Percentiles rank a stretch among this genome's conserved stretches.
phyloP scores from a whole-genome alignment of 2,113 vertebrate genomes.

The Theropithecus gelada region DNA sequence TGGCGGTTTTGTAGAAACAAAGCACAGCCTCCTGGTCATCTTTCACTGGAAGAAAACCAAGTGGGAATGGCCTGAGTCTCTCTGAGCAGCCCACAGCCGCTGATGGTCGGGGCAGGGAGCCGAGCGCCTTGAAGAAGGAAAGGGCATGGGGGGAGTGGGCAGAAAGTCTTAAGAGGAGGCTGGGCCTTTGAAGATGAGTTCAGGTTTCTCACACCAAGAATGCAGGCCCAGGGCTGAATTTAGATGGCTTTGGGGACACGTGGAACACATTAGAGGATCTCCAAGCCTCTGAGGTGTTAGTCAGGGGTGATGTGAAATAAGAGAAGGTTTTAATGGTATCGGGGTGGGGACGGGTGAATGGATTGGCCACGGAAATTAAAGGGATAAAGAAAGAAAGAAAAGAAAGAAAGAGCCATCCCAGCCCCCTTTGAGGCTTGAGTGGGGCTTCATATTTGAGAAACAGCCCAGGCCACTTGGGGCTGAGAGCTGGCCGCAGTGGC shows the following conservation, averaged over 20 bases:
- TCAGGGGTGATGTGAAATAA: neutral
- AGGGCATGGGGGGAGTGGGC: too few relatives aligned
- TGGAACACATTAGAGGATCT: conserved; percentile 47
- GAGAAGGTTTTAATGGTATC: neutral
- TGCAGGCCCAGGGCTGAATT: neutral
- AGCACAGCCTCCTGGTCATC: conserved; percentile 89
- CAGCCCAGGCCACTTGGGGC: neutral
- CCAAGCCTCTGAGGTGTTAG: neutral
- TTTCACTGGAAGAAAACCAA: conserved; percentile 82
- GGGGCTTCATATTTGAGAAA: neutral
- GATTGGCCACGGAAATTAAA: neutral
- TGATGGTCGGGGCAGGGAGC: rapidly evolving
- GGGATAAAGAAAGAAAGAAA: too few relatives aligned
- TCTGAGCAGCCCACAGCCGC: neutral
- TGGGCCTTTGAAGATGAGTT: neutral
- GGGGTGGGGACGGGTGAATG: neutral
- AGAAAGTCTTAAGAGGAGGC: neutral
- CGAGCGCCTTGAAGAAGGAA: rapidly evolving
- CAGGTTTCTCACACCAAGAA: neutral
- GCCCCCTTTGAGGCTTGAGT: rapidly evolving
- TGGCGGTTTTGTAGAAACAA: conserved; percentile 93
- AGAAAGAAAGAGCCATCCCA: neutral
- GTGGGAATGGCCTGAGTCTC: neutral
- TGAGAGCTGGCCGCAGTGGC: neutral
- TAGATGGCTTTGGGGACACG: neutral